Base-by-base conservation (phyloP, 2,888 invertebrate species). In the Drosophila dives region DNA sequence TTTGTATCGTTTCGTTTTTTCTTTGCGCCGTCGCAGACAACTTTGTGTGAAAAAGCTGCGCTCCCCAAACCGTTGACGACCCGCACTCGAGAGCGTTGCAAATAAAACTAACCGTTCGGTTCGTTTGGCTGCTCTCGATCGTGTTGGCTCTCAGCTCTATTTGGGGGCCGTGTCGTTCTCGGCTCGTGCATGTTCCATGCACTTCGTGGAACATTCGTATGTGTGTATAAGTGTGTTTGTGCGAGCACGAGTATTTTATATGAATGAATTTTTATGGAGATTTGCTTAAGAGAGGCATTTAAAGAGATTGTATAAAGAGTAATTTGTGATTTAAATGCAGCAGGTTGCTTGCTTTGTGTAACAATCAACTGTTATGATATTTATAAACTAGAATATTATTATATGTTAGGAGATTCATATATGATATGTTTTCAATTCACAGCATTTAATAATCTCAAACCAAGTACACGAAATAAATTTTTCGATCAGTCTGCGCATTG, bases 41-140 rank as follows among this genome's bases (percentile, higher is more conserved):
- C 64, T 55, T 56, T 40, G 23, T 70, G 65, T 53, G 62, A 23
- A 72, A 72, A 72, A 66, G 70, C 86, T 85, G 64, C 60, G 69
- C 72, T 72, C 60, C 66, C 38, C 72, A 65, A 45, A 65, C 71
- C 80, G 75, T 55, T 48, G 62, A 72, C 81, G 74, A 83, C 75
- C 85, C 88, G 90, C 80, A 87, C 90, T 76, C 86, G 78, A 79
- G 75, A 85, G 79, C 88, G 80, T 86, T 80, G 80, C 77, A 83
- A 83, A 86, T 83, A 81, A 73, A 81, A 90, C 90, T 90, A 79
- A 83, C 61, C 45, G 59, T 51, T 55, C 55, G n/a, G 55, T 49
- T 58, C 61, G 38, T 45, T 63, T 62, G 17, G 38, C 72, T 26
- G 32, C 15, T 45, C 45, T 15, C 56, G 78, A 69, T 81, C 77